Percentiles rank a stretch among this genome's conserved stretches.
Conservation (phyloP, 2,797 vertebrate genomes). For the Micrastur ruficollis region DNA sequence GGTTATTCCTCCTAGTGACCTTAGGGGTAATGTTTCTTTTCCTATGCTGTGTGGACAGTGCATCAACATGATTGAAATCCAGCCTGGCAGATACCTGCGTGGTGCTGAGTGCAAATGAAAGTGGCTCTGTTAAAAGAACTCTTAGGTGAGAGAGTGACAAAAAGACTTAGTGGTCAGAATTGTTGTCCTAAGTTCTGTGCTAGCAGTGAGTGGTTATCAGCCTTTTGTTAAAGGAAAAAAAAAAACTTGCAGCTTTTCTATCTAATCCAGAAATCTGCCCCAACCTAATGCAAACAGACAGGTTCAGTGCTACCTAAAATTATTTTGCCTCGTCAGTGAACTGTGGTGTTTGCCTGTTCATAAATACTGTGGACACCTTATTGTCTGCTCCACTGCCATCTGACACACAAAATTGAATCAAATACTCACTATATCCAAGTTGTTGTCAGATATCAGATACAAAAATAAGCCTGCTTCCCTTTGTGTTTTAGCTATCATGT, state of each 20-base stretch:
- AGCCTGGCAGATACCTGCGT: neutral
- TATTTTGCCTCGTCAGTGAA: constrained; percentile 49
- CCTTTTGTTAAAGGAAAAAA: neutral
- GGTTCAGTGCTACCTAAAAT: constrained; percentile 57
- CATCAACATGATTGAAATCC: neutral
- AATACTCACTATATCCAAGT: constrained; percentile 28
- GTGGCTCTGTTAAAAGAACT: neutral
- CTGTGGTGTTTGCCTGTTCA: constrained; percentile 32
- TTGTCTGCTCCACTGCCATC: constrained; percentile 44
- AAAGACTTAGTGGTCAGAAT: neutral
- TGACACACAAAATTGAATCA: constrained; percentile 72
- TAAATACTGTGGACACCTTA: constrained; percentile 50
- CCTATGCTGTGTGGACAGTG: neutral
- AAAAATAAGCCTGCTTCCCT: constrained; percentile 48
- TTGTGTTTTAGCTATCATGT: constrained; percentile 51
- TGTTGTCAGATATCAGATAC: constrained; percentile 67
- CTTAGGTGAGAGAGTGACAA: neutral
- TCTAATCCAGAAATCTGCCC: neutral
- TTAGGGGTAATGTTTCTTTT: neutral
- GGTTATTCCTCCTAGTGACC: neutral
- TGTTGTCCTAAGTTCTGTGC: neutral
- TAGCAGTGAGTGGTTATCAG: neutral
- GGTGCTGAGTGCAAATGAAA: neutral
- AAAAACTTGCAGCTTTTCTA: constrained; percentile 14
- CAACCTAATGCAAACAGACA: constrained; percentile 47